Evolutionary conservation across 1,140 invertebrate genomes (phyloP).

Genomic region (Muscidifurax raptorellus): DNA sequence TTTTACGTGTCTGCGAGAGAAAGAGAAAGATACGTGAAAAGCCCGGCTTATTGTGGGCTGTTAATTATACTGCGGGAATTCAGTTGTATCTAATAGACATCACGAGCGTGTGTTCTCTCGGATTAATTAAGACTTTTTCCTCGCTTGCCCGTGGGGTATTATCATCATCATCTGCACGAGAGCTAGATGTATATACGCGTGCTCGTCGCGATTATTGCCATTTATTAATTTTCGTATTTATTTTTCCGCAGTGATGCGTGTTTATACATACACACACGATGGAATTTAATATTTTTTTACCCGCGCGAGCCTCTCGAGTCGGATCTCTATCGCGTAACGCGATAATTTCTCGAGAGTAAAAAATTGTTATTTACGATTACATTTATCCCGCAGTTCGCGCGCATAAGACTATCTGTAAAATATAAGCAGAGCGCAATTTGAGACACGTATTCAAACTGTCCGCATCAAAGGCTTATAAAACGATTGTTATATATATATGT

Average conservation of each 20-base stretch:
- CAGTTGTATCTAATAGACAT: not conserved
- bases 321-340: too few relatives aligned
- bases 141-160: not conserved
- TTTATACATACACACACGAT: too few relatives aligned
- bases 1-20: conserved; percentile 3
- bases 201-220: not conserved
- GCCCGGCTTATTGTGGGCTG: not conserved
- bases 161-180: not conserved
- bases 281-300: too few relatives aligned
- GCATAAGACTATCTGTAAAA: too few relatives aligned
- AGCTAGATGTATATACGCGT: too few relatives aligned
- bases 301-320: too few relatives aligned
- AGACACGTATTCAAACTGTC: not conserved
- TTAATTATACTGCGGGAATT: not conserved
- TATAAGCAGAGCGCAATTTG: too few relatives aligned
- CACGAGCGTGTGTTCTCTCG: not conserved
- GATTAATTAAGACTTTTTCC: conserved; percentile 42
- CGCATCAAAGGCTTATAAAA: not conserved
- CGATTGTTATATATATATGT: too few relatives aligned
- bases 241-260: not conserved
- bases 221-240: conserved; percentile 30
- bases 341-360: too few relatives aligned
- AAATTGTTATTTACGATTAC: too few relatives aligned
- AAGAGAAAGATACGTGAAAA: not conserved
- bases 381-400: too few relatives aligned